phyloP scores from a whole-genome alignment of 2,113 vertebrate species.

The Vicugna pacos region DNA sequence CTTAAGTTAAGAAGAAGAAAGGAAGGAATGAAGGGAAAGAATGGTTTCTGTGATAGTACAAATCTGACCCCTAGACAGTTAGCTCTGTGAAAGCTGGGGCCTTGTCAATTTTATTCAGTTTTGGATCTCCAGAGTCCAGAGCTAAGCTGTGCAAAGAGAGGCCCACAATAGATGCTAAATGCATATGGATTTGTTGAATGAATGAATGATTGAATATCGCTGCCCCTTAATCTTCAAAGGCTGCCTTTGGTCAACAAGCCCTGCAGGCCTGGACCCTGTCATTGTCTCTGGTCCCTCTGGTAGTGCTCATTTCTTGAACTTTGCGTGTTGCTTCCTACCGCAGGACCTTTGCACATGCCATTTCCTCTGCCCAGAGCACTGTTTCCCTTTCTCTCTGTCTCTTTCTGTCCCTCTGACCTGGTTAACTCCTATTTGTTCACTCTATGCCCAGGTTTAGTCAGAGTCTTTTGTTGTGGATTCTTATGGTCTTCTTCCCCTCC shows the following conservation, averaged over 20 bases:
- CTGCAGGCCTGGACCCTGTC: neutral
- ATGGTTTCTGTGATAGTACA: neutral
- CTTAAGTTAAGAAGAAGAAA: neutral
- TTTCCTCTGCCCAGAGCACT: neutral
- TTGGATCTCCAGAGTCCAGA: neutral
- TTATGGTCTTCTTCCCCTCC: neutral
- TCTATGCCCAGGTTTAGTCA: neutral
- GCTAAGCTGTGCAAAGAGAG: neutral
- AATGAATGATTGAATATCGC: neutral
- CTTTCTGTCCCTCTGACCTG: neutral
- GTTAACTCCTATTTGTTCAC: neutral
- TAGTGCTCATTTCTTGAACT: neutral
- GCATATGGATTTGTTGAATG: neutral
- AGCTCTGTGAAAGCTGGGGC: neutral
- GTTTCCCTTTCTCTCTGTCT: neutral
- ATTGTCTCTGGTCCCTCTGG: neutral
- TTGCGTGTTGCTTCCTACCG: neutral
- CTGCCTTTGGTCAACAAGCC: neutral
- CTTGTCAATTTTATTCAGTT: neutral
- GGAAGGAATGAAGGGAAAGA: no score
- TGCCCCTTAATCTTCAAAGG: neutral
- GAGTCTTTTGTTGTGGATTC: neutral
- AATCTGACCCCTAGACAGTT: neutral
- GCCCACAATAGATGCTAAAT: neutral
- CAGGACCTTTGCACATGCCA: neutral